phyloP scores from a whole-genome alignment of 2,888 invertebrate species.

The Troilus luridus region DNA sequence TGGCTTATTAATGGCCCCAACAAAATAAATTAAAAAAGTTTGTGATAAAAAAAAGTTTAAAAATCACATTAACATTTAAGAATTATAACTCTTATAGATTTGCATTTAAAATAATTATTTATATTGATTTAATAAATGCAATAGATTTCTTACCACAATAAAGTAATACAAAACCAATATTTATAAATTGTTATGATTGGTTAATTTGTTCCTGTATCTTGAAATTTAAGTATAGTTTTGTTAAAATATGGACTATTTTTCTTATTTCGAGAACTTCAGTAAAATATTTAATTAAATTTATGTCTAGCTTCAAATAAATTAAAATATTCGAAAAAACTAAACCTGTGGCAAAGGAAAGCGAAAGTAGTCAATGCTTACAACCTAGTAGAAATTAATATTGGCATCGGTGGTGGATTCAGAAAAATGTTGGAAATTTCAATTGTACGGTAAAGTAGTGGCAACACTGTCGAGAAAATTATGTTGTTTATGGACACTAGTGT shows the following conservation, averaged over 20 bases:
- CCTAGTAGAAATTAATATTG: background rate
- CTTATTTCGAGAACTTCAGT: too few relatives aligned
- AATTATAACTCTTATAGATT: background rate
- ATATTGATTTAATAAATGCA: too few relatives aligned
- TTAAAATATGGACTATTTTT: too few relatives aligned
- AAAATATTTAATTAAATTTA: background rate
- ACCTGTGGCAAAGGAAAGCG: background rate
- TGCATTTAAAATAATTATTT: too few relatives aligned
- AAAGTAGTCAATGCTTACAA: background rate
- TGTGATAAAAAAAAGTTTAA: background rate
- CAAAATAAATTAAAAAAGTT: too few relatives aligned
- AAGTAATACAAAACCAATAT: background rate
- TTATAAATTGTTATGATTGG: background rate
- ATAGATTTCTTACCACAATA: too few relatives aligned
- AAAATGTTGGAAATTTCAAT: constrained; percentile 17
- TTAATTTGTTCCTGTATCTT: background rate
- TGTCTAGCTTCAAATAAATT: background rate
- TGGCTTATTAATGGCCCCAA: too few relatives aligned
- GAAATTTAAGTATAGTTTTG: background rate
- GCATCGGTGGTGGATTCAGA: background rate
- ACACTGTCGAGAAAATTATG: constrained; percentile 42
- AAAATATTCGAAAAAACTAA: background rate
- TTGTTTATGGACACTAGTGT: constrained; percentile 37
- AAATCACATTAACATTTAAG: background rate
- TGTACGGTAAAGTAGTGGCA: constrained; percentile 37